Evolutionary conservation across 2,888 invertebrate genomes (phyloP).

Genomic region (Schizaphis graminum): DNA sequence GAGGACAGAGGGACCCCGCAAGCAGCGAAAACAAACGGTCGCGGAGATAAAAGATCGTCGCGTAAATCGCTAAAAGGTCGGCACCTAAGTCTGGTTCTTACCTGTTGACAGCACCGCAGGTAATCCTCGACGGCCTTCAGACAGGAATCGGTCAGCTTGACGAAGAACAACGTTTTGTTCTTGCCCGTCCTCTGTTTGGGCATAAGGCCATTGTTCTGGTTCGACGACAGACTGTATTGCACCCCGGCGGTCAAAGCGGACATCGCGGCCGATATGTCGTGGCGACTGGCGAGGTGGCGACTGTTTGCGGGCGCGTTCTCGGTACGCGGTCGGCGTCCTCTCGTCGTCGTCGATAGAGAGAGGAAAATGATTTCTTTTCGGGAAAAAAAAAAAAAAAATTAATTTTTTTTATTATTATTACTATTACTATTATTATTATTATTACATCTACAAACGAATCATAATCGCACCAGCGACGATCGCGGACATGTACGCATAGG

Average conservation of each 20-base stretch:
- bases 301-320: slow-evolving; percentile 14
- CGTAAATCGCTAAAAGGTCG: background rate
- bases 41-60: background rate
- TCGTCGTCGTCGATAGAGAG: slow-evolving; percentile 19
- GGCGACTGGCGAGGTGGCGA: slow-evolving; percentile 42
- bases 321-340: background rate
- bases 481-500: slow-evolving; percentile 50
- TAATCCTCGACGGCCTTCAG: slow-evolving; percentile 94
- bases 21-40: background rate
- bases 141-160: slow-evolving; percentile 97
- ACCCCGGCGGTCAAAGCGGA: slow-evolving; percentile 97
- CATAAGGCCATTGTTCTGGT: slow-evolving; percentile 77
- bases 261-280: slow-evolving; percentile 75
- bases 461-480: slow-evolving; percentile 50
- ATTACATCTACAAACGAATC: slow-evolving; percentile 53
- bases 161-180: slow-evolving; percentile 94
- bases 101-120: slow-evolving; percentile 74
- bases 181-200: slow-evolving; percentile 75
- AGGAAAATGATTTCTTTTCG: background rate
- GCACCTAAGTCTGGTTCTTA: slow-evolving; percentile 76
- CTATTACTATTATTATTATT: background rate
- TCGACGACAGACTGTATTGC: slow-evolving; percentile 97
- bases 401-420: background rate
- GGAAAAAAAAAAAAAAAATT: background rate
- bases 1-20: background rate